Evolutionary conservation across 92 coral and sea anemone genomes (phyloP).

Genomic region (Palythoa heliodiscus): DNA sequence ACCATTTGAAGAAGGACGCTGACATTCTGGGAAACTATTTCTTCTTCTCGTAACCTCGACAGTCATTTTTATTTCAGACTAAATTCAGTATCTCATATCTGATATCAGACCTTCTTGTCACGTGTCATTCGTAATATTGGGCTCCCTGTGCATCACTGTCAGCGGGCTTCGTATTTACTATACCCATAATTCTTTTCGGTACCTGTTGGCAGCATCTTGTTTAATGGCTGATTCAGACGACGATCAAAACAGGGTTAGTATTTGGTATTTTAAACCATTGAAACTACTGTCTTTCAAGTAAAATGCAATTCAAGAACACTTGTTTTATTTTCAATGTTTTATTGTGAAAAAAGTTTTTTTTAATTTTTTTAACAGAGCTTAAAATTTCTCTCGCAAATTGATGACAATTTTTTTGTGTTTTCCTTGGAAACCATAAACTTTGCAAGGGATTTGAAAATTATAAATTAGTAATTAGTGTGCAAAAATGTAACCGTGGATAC

Average conservation of each 20-base stretch:
- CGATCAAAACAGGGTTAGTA: slow-evolving; percentile 89
- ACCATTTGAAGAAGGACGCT: slow-evolving; percentile 1
- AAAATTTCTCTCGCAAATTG: neutral
- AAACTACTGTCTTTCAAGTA: neutral
- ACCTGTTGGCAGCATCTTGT: slow-evolving; percentile 22
- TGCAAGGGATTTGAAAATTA: neutral
- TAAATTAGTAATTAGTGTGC: slow-evolving; percentile 8
- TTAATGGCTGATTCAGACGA: slow-evolving; percentile 98
- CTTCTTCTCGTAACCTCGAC: neutral
- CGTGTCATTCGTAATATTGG: neutral
- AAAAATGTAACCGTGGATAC: slow-evolving; percentile 6
- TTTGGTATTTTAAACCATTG: neutral
- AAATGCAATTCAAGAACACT: neutral
- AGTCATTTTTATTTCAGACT: slow-evolving; percentile 15
- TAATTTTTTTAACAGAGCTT: neutral
- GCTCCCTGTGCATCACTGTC: slow-evolving; percentile 6
- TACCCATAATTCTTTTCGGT: slow-evolving; percentile 54
- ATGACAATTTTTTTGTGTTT: neutral
- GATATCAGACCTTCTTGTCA: neutral
- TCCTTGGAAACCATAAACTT: slow-evolving; percentile 38
- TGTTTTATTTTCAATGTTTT: slow-evolving; percentile 29
- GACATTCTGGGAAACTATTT: neutral
- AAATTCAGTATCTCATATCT: no score
- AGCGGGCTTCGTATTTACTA: neutral
- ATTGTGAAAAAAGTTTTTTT: neutral